Evolutionary conservation across 2,888 invertebrate species (phyloP).

Genomic region (Eupithecia vulgata): DNA sequence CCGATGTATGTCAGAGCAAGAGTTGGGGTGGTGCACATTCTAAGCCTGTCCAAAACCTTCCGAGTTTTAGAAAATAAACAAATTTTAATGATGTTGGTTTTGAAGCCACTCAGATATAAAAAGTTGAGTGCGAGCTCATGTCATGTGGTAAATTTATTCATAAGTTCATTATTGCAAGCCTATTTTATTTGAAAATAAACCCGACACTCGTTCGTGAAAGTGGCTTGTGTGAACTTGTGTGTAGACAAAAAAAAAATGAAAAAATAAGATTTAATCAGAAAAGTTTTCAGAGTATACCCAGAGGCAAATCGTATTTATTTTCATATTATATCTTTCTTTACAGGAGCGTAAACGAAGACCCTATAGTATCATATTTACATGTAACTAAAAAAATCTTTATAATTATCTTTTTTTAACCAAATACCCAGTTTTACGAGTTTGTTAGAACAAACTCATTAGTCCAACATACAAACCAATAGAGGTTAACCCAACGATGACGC

Average conservation of each 20-base stretch:
- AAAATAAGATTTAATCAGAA: neutral
- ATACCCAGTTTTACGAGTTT: neutral
- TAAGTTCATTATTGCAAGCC: neutral
- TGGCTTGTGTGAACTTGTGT: neutral
- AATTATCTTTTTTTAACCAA: neutral
- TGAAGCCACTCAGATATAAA: neutral
- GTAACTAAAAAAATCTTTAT: neutral
- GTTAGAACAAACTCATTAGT: neutral
- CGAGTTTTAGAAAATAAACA: neutral
- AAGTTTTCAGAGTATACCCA: neutral
- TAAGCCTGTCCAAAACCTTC: too few relatives aligned
- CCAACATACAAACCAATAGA: neutral
- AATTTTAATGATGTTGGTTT: neutral
- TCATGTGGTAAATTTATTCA: neutral
- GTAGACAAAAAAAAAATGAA: neutral
- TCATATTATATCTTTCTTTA: too few relatives aligned
- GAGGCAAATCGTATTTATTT: neutral
- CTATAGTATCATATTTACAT: neutral
- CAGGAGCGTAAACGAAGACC: neutral
- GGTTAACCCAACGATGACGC: neutral
- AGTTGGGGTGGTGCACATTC: too few relatives aligned
- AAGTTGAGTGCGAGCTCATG: neutral
- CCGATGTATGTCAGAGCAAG: too few relatives aligned
- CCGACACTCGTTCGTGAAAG: neutral
- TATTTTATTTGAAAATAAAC: neutral